A percentile compares a stretch with the other conserved stretches of the same genome.
These are phyloP conservation scores for Macroglossus sobrinus DNA, from an alignment of 2,113 vertebrate genomes.

Conservation along the genomic window DNA sequence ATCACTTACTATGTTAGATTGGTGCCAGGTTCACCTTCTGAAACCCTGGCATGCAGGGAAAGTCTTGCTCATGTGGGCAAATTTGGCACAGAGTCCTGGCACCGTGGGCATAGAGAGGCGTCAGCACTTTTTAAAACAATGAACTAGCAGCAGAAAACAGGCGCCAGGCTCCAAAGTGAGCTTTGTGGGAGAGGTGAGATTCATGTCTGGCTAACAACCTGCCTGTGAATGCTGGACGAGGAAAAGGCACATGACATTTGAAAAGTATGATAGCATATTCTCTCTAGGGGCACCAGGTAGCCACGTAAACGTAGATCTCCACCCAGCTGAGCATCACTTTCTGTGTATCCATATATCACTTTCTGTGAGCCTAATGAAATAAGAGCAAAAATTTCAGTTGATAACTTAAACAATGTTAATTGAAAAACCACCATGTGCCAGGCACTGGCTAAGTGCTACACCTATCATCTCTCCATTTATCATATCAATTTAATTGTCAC, in stretches of 20 bases:
- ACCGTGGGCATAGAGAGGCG: slow-evolving; percentile 55
- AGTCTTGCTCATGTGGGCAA: slow-evolving; percentile 49
- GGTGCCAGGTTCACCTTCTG: slow-evolving; percentile 66
- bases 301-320: background rate
- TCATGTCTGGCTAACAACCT: background rate
- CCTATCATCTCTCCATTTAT: background rate
- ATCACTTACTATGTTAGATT: slow-evolving; percentile 30
- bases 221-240: background rate
- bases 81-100: slow-evolving; percentile 70
- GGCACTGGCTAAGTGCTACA: background rate
- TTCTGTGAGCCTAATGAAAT: background rate
- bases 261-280: background rate
- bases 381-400: background rate
- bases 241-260: background rate
- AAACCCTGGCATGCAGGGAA: slow-evolving; percentile 62
- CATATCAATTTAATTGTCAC: background rate
- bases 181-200: background rate
- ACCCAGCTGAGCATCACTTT: background rate
- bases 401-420: background rate
- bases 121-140: slow-evolving; percentile 76
- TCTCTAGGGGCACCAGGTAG: background rate
- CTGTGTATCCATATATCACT: background rate
- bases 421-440: background rate
- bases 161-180: slow-evolving; percentile 45
- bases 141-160: slow-evolving; percentile 55